phyloP scores from a whole-genome alignment of 2,888 invertebrate species.

The Dicyrtoma fusca region DNA sequence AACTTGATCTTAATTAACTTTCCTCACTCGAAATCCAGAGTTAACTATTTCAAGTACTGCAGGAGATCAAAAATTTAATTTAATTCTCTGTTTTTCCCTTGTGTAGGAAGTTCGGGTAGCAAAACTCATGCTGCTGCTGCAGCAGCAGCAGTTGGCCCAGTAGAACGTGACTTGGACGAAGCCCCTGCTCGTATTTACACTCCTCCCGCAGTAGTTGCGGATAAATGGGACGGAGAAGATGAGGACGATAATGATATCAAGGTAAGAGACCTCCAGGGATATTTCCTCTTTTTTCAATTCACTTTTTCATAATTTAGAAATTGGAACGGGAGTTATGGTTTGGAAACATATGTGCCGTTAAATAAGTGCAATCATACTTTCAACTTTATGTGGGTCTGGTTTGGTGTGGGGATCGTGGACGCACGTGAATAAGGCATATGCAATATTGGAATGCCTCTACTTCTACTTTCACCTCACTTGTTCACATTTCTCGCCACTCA shows the following conservation, averaged over 20 bases:
- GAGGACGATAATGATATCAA: conserved; percentile 50
- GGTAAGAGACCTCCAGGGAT: conserved; percentile 34
- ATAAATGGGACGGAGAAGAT: conserved; percentile 55
- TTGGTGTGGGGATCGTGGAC: no score
- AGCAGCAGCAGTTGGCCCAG: no score
- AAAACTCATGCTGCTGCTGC: no score
- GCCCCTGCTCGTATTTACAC: not conserved
- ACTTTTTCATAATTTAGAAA: not conserved
- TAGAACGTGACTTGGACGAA: no score
- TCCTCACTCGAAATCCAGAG: not conserved
- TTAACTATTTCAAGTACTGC: not conserved
- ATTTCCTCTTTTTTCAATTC: not conserved
- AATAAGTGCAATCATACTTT: no score
- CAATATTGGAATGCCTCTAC: no score
- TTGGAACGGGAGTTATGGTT: no score
- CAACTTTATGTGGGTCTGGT: no score
- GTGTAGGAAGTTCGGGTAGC: conserved; percentile 7
- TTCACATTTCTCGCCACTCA: no score
- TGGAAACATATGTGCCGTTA: no score
- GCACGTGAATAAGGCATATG: no score
- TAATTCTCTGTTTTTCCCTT: conserved; percentile 12
- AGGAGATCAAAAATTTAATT: conserved; percentile 7
- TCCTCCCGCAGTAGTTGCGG: conserved; percentile 19
- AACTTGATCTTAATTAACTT: not conserved
- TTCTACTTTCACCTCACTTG: no score